A percentile compares a stretch with the other conserved stretches of the same genome.
Evolutionary conservation across 37 sponge, comb jelly and placozoan species (phyloP).

Genomic region (Ianthella basta): DNA sequence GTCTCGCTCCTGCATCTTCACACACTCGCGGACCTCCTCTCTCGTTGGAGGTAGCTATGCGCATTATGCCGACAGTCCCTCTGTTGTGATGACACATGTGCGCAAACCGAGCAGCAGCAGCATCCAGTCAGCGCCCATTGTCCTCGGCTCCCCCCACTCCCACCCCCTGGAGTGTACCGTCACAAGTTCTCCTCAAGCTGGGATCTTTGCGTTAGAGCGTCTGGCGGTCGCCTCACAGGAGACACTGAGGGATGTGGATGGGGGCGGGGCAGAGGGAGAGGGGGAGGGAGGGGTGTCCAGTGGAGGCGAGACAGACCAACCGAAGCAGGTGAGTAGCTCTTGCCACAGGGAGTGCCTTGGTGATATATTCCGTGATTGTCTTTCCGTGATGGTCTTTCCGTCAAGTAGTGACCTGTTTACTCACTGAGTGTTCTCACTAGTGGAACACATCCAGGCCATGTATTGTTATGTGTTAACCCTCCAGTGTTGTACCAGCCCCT

Average conservation of each 20-base stretch:
- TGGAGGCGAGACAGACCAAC: constrained; percentile 12
- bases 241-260: constrained; percentile 22
- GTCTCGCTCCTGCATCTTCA: constrained; percentile 25
- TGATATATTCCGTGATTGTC: no score
- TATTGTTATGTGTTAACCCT: no score
- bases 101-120: constrained; percentile 26
- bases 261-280: background rate
- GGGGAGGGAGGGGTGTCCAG: constrained; percentile 29
- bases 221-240: background rate
- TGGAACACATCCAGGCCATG: no score
- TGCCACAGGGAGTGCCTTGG: background rate
- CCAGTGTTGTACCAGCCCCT: no score
- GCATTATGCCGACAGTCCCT: background rate
- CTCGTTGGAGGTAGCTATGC: background rate
- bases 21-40: constrained; percentile 22
- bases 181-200: background rate
- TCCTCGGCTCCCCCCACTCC: constrained; percentile 11
- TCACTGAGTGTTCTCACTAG: no score
- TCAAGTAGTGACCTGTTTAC: background rate
- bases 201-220: background rate
- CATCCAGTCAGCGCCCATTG: constrained; percentile 9
- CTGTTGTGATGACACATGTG: background rate
- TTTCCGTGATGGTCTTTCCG: background rate
- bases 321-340: background rate
- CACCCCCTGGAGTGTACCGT: constrained; percentile 33